Evolutionary conservation across 2,888 invertebrate species (phyloP).

Genomic region (Drosophila neonasuta): DNA sequence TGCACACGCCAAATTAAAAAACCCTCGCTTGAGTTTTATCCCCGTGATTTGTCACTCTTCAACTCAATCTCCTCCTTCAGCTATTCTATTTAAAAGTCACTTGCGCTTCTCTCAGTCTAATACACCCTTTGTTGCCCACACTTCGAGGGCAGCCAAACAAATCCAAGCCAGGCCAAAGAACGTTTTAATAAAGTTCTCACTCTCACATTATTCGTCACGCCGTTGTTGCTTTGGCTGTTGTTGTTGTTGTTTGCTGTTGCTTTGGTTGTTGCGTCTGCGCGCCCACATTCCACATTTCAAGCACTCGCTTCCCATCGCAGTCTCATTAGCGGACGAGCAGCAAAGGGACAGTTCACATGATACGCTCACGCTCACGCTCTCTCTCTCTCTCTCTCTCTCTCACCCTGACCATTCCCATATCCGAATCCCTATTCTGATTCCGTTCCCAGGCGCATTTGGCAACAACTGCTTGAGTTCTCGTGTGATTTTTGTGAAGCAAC

Average conservation of each 20-base stretch:
- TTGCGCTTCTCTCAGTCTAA: background rate
- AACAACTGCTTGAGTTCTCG: slow-evolving; percentile 76
- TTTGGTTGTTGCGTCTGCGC: slow-evolving; percentile 43
- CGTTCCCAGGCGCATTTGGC: slow-evolving; percentile 53
- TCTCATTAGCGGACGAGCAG: slow-evolving; percentile 55
- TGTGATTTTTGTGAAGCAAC: slow-evolving; percentile 77
- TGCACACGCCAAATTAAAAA: background rate
- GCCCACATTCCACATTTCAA: slow-evolving; percentile 52
- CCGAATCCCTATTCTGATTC: slow-evolving; percentile 9
- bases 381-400: no score
- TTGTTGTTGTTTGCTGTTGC: background rate
- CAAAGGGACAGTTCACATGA: slow-evolving; percentile 50
- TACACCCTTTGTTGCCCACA: slow-evolving; percentile 15
- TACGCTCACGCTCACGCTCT: slow-evolving; percentile 9
- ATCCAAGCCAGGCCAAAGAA: slow-evolving; percentile 32
- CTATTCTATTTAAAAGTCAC: background rate
- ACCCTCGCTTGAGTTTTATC: background rate
- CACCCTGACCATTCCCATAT: slow-evolving; percentile 17
- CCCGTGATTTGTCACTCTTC: background rate
- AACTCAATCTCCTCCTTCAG: background rate
- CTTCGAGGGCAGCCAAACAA: slow-evolving; percentile 30
- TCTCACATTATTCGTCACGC: slow-evolving; percentile 64
- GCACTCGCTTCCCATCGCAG: slow-evolving; percentile 39
- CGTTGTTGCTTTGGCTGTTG: slow-evolving; percentile 8
- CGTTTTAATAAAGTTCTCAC: slow-evolving; percentile 60